These are phyloP conservation scores for Rhabdomys pumilio DNA, from an alignment of 2,797 vertebrate species.

Conservation along the genomic window DNA sequence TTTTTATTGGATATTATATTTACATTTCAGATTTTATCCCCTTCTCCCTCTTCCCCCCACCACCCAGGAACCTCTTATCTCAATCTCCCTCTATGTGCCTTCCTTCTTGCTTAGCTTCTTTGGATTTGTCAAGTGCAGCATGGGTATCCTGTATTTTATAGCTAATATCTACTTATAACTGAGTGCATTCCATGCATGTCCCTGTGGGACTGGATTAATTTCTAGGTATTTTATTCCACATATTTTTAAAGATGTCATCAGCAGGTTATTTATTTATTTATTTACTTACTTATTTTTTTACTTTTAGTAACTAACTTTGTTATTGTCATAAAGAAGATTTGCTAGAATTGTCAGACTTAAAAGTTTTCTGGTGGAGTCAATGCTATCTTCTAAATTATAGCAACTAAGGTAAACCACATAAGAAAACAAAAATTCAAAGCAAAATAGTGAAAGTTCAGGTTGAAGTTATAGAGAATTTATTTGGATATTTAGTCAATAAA, in stretches of 20 bases:
- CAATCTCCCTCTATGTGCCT: background rate
- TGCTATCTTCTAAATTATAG: background rate
- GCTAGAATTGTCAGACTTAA: background rate
- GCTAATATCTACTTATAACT: background rate
- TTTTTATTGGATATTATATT: too few species aligned
- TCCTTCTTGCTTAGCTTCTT: background rate
- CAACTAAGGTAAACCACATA: background rate
- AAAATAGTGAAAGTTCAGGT: conserved; percentile 57
- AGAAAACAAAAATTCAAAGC: conserved; percentile 12
- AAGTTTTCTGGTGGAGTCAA: background rate
- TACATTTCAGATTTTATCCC: too few species aligned
- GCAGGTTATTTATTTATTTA: too few species aligned
- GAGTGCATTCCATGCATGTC: background rate
- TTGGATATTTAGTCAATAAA: conserved; percentile 58
- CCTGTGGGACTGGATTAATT: background rate
- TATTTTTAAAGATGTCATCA: background rate
- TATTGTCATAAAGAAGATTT: background rate
- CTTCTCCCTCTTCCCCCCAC: too few species aligned
- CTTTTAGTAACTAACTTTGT: background rate
- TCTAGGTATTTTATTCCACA: background rate
- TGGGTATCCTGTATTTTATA: background rate
- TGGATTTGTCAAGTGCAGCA: background rate
- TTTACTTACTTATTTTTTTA: background rate
- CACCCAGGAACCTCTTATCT: too few species aligned
- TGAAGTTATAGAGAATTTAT: conserved; percentile 36